A percentile compares a stretch with the other conserved stretches of the same genome.
phyloP scores from a whole-genome alignment of 2,113 vertebrate species.

The Diadophis punctatus region DNA sequence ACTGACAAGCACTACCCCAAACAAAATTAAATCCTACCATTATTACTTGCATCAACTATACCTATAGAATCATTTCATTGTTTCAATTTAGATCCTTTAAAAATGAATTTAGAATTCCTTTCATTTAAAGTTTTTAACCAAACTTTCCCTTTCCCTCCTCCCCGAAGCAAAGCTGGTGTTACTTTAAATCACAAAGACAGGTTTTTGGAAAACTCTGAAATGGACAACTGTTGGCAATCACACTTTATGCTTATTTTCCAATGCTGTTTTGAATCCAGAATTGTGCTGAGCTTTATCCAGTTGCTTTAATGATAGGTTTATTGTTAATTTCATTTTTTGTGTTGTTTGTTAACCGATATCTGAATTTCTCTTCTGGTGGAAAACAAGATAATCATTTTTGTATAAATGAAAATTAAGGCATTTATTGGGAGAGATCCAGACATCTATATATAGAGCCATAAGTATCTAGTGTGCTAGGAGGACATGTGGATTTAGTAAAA shows the following conservation, averaged over 20 bases:
- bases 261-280: neutral
- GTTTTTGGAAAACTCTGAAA: conserved; percentile 1
- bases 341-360: neutral
- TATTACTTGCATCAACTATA: neutral
- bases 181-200: neutral
- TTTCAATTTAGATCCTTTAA: neutral
- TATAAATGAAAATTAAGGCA: neutral
- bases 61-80: neutral
- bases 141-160: neutral
- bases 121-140: neutral
- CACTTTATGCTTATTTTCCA: neutral
- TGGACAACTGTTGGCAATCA: neutral
- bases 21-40: neutral
- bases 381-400: neutral
- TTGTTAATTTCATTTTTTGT: neutral
- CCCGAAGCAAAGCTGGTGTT: neutral
- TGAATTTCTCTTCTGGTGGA: neutral
- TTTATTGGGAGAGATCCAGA: neutral
- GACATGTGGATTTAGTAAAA: neutral
- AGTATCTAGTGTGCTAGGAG: neutral
- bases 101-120: neutral
- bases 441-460: neutral
- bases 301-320: neutral
- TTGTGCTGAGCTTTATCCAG: neutral
- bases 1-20: neutral